A percentile compares a stretch with the other conserved stretches of the same genome.
Evolutionary conservation across 2,797 vertebrate species (phyloP).

Genomic region (Pangasius larnaudii): DNA sequence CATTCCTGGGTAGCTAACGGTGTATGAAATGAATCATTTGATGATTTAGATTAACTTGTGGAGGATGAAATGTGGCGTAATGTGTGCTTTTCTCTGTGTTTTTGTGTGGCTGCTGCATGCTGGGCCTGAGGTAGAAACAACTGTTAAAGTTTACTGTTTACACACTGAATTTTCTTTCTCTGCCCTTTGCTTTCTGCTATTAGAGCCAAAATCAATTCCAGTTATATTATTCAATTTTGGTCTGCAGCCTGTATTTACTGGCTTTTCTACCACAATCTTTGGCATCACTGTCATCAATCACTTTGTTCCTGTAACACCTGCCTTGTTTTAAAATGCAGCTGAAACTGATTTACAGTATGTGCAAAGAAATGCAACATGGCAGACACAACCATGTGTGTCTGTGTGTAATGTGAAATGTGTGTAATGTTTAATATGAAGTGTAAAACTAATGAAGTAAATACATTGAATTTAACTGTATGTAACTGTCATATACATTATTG

Average conservation of each 20-base stretch:
- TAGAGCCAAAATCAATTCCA: constrained; percentile 15
- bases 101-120: neutral
- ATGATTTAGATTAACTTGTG: neutral
- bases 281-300: neutral
- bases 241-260: constrained; percentile 12
- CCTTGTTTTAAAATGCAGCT: neutral
- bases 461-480: neutral
- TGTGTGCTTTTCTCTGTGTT: neutral
- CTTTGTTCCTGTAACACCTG: no score
- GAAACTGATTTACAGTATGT: neutral
- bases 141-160: neutral
- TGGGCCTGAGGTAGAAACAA: no score
- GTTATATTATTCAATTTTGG: neutral
- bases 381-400: constrained; percentile 17
- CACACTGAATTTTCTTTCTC: neutral
- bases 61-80: neutral
- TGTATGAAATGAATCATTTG: neutral
- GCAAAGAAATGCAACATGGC: constrained; percentile 20
- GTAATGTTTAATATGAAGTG: neutral
- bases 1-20: neutral
- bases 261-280: neutral
- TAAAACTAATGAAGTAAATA: neutral
- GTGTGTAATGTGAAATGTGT: neutral
- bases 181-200: constrained; percentile 2
- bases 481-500: neutral